phyloP scores from a whole-genome alignment of 2,888 invertebrate genomes.

The Schizotus pectinicornis region DNA sequence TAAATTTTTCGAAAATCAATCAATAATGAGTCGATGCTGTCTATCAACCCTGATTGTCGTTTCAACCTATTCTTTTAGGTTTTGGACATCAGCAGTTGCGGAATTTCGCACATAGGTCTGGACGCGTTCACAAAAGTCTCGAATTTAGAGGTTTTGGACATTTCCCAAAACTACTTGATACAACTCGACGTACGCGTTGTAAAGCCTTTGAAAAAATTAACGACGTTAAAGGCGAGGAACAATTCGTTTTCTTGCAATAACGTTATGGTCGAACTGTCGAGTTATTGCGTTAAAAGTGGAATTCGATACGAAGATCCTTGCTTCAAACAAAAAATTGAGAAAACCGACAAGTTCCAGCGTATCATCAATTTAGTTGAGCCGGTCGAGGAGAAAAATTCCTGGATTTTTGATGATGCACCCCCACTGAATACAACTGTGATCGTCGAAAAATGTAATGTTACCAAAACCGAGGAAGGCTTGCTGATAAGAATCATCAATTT shows the following conservation, averaged over 20 bases:
- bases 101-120: constrained; percentile 63
- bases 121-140: constrained; percentile 63
- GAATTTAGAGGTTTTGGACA: constrained; percentile 63
- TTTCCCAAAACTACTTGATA: constrained; percentile 68
- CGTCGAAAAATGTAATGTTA: constrained; percentile 19
- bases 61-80: constrained; percentile 55
- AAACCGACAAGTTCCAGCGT: constrained; percentile 63
- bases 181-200: constrained; percentile 61
- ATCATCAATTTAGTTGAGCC: constrained; percentile 61
- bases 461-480: constrained; percentile 23
- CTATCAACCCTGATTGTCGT: not conserved
- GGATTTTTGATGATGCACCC: constrained; percentile 55
- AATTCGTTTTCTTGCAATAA: constrained; percentile 66
- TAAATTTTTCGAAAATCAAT: too few species aligned
- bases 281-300: constrained; percentile 56
- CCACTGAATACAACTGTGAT: constrained; percentile 32
- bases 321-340: constrained; percentile 35
- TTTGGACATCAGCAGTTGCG: constrained; percentile 66
- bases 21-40: too few species aligned
- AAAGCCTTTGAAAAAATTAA: constrained; percentile 59
- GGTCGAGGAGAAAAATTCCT: constrained; percentile 44
- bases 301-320: constrained; percentile 59
- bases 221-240: constrained; percentile 62
- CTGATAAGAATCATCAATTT: constrained; percentile 34
- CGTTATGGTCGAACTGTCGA: constrained; percentile 57